phyloP scores from a whole-genome alignment of 2,888 invertebrate genomes.

The Pristionchus exspectatus region DNA sequence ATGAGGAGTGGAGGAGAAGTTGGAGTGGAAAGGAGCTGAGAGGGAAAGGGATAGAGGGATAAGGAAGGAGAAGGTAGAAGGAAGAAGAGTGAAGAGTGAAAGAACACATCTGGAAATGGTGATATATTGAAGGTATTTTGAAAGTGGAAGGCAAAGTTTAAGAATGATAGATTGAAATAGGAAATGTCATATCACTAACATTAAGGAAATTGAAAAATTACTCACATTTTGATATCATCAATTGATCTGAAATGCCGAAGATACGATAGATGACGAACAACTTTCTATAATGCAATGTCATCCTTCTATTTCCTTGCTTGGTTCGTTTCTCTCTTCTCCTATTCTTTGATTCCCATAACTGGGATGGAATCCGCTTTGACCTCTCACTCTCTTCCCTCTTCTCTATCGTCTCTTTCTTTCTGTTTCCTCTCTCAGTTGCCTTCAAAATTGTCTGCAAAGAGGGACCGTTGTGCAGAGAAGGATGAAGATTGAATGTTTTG shows the following conservation, averaged over 20 bases:
- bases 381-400: slow-evolving; percentile 34
- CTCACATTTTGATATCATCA: background rate
- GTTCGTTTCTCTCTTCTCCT: background rate
- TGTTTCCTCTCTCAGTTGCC: background rate
- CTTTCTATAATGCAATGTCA: background rate
- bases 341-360: slow-evolving; percentile 21
- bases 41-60: background rate
- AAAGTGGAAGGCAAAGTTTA: background rate
- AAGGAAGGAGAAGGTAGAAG: background rate
- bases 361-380: slow-evolving; percentile 44
- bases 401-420: background rate
- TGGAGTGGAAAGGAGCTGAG: background rate
- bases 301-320: background rate
- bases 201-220: background rate
- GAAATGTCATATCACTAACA: background rate
- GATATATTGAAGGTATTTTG: slow-evolving; percentile 23
- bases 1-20: slow-evolving; percentile 25
- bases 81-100: background rate
- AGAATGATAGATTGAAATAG: background rate
- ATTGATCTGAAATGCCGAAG: background rate
- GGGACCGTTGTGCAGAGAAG: slow-evolving; percentile 21
- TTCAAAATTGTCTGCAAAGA: slow-evolving; percentile 1
- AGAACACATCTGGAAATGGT: slow-evolving; percentile 27
- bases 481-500: slow-evolving; percentile 48
- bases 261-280: background rate